Evolutionary conservation across 2,113 vertebrate genomes (phyloP).

Genomic region (Bos indicus): DNA sequence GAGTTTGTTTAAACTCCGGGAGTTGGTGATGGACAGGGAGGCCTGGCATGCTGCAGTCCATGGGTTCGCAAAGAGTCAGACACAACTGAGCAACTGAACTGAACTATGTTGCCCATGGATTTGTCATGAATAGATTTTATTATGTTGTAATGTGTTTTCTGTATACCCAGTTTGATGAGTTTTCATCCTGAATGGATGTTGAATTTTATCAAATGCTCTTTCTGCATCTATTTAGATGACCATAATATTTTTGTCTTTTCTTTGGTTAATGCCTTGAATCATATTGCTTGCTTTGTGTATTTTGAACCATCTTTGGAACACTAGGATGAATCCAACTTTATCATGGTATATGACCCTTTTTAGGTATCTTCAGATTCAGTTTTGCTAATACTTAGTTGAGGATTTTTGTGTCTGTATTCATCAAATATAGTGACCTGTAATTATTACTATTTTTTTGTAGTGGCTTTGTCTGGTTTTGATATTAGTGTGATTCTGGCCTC

Average conservation of each 20-base stretch:
- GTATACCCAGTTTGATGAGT: not conserved
- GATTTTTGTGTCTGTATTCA: not conserved
- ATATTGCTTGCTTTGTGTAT: not conserved
- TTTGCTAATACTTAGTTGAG: not conserved
- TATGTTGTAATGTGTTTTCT: not conserved
- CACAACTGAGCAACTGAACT: not conserved
- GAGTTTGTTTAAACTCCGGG: not conserved
- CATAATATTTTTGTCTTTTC: not conserved
- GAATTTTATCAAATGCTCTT: not conserved
- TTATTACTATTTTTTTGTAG: not conserved
- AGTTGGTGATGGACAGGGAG: not conserved
- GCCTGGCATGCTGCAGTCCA: accelerated
- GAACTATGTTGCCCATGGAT: not conserved
- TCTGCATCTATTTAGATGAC: not conserved
- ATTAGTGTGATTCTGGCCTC: not conserved
- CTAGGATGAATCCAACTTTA: not conserved
- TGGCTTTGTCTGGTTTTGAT: not conserved
- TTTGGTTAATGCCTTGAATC: not conserved
- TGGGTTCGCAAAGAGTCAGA: accelerated
- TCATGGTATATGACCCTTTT: not conserved
- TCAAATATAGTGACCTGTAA: not conserved
- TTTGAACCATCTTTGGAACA: not conserved
- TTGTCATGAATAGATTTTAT: not conserved
- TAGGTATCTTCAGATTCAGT: not conserved
- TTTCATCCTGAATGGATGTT: not conserved